Percentiles rank a stretch among this genome's conserved stretches.
phyloP scores from a whole-genome alignment of 2,888 invertebrate genomes.

The Antheraea assamensis region DNA sequence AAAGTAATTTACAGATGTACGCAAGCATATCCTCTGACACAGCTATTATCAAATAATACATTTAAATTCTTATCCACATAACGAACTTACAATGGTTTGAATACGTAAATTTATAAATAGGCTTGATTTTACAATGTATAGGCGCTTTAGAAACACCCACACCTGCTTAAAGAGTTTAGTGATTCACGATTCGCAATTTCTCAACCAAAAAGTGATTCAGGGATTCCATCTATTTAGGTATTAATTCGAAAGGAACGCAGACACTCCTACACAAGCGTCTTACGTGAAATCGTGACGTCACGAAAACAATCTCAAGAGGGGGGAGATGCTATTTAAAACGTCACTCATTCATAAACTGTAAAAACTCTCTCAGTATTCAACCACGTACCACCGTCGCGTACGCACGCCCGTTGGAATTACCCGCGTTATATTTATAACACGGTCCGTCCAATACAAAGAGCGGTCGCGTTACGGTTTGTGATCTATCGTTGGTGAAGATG shows the following conservation, averaged over 20 bases:
- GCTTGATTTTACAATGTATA: background rate
- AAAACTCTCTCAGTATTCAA: conserved; percentile 66
- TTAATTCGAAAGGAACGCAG: conserved; percentile 55
- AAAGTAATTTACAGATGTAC: too few species aligned
- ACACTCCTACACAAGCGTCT: conserved; percentile 50
- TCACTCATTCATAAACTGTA: conserved; percentile 78
- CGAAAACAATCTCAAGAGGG: conserved; percentile 36
- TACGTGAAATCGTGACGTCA: conserved; percentile 55
- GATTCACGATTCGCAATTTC: conserved; percentile 20
- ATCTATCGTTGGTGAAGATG: conserved; percentile 59
- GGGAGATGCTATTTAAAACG: conserved; percentile 65
- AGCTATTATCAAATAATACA: too few species aligned
- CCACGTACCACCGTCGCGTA: conserved; percentile 58
- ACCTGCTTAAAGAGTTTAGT: conserved; percentile 8
- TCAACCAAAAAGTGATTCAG: conserved; percentile 21
- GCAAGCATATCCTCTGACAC: too few species aligned
- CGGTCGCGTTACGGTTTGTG: conserved; percentile 42
- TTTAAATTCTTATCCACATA: too few species aligned
- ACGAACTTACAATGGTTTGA: background rate
- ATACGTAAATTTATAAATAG: background rate
- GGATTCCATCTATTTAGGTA: conserved; percentile 56
- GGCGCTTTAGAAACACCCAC: background rate
- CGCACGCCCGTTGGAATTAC: conserved; percentile 55
- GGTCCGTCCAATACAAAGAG: conserved; percentile 40
- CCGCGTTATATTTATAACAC: conserved; percentile 43